Evolutionary conservation across 2,113 vertebrate genomes (phyloP), one percentile per base, ranked within the genome.

Genomic region (Plecotus auritus): DNA sequence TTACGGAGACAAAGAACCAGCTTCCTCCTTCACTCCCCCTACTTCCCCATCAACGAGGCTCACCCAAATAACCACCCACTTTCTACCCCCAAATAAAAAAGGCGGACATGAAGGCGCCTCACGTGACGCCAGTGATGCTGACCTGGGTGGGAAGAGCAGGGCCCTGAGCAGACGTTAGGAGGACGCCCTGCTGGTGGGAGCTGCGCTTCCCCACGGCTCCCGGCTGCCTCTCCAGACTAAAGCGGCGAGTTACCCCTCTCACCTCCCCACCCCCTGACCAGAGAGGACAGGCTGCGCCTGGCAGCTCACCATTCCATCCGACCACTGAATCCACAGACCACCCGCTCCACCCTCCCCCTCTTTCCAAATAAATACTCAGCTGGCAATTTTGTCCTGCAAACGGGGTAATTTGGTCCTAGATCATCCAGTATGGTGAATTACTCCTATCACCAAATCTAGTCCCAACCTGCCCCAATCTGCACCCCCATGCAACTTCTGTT

Each of bases 361-460:
- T 59, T 70, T 51, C 66, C 7, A 5, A 74, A 67, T 18, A 51
- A 69, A 26, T 47, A 13, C n/a, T 74, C 67, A 20, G 61, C 12
- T 51, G 40, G 64, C 37, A 73, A 78, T 66, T 80, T 76, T 69
- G 30, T 81, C 77, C 35, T 47, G 26, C 56, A 72, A 49, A 37
- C 59, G 51, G 23, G 77, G 20, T 66, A 28, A 91, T 87, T 26
- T 94, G 90, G 95, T 93, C 91, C 66, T 83, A 67, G 32, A 23
- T 69, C 51, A 81, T 56, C 90, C 51, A 14, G 32, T 85, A 4
- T 90, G 77, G 66, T 28, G 56, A 88, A 69, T 51, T 54, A 20
- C 73, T 84, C 86, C n/a, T 73, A 67, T 51, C 54, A 67, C 49
- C n/a, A 35, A 85, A 80, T 66, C 74, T 37, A 82, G n/a, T 12